Base-by-base conservation (phyloP, 35 echinoderm and acorn worm species). In the Apostichopus californicus region DNA sequence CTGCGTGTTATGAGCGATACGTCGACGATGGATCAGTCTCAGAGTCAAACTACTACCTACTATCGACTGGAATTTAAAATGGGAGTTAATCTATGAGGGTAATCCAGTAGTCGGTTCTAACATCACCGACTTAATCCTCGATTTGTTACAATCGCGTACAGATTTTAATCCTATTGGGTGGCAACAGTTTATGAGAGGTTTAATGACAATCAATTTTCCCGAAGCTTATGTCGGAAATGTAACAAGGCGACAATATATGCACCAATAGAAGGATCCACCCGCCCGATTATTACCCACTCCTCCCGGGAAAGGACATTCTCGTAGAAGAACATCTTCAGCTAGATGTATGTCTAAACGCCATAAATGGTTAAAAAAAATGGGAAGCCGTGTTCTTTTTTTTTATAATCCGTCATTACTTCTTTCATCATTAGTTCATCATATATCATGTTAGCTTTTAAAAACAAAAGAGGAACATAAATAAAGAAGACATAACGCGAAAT, bases 301-400 rank as follows among this genome's bases (percentile, higher is more conserved):
- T 25, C 24, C 24, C 24, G 24, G 24, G 24, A 25, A 25, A 25
- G 24, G 24, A 64, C 61, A 9, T 64, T 64, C 8, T 17, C 25
- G 87, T 18, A 97, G 93, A 14, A 73, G 86, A 53, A 90, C 78
- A 0, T 79, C 14, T 4, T 97, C 91, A 22, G 79, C 77, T 18
- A 86, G 55, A 17, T 26, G 13, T 10, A 58, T 21, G 13, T 20
- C 54, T 20, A 58, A 55, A 86, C 56, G 13, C 57, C 18, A 6
- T 86, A 86, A 21, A 89, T 83, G 8, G 66, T 17, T 90, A 79
- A 68, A 5, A 94, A 25, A 25, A 25, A 25, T 25, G 24, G 24
- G 24, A 25, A 25, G 24, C 24, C 24, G 24, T 25, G 24, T 25
- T 25, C 24, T 25, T 25, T 25, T 25, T 25, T 25, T 66, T 8